phyloP scores from a whole-genome alignment of 2,888 invertebrate species.

The Fragum sueziense region DNA sequence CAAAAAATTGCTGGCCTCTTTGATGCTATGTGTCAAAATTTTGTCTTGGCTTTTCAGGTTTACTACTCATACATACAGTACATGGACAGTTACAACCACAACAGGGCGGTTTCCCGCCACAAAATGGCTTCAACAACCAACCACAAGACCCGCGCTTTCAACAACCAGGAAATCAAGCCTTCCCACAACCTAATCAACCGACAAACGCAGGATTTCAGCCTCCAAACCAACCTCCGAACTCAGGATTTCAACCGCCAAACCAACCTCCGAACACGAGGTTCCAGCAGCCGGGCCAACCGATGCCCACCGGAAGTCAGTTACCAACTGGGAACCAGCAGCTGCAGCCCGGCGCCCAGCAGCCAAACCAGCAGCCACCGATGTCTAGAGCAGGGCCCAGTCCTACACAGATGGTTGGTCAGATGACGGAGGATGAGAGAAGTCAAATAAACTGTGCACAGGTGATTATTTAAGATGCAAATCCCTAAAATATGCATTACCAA shows the following conservation, averaged over 20 bases:
- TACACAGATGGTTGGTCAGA: neutral
- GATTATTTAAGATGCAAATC: neutral
- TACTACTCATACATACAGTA: neutral
- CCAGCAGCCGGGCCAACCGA: conserved; percentile 11
- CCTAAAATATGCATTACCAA: too few species aligned
- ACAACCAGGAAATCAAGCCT: conserved; percentile 12
- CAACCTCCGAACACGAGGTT: neutral
- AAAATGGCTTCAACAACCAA: conserved; percentile 23
- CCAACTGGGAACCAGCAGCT: conserved; percentile 1
- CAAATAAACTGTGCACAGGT: conserved; percentile 48
- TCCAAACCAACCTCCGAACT: conserved; percentile 7
- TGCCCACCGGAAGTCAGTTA: conserved; percentile 3
- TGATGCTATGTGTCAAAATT: too few species aligned
- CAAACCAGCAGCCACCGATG: neutral
- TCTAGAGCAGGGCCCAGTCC: neutral
- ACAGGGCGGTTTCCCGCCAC: conserved; percentile 34
- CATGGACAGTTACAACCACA: conserved; percentile 15
- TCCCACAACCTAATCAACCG: conserved; percentile 26
- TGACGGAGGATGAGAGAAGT: conserved; percentile 38
- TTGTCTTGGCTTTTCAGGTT: too few species aligned
- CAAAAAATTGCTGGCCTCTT: too few species aligned
- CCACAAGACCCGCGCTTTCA: conserved; percentile 16
- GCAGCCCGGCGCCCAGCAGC: conserved; percentile 21
- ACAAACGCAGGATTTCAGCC: conserved; percentile 5
- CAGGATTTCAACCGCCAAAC: neutral